Evolutionary conservation across 2,113 vertebrate genomes (phyloP).

Genomic region (Nerophis lumbriciformis): DNA sequence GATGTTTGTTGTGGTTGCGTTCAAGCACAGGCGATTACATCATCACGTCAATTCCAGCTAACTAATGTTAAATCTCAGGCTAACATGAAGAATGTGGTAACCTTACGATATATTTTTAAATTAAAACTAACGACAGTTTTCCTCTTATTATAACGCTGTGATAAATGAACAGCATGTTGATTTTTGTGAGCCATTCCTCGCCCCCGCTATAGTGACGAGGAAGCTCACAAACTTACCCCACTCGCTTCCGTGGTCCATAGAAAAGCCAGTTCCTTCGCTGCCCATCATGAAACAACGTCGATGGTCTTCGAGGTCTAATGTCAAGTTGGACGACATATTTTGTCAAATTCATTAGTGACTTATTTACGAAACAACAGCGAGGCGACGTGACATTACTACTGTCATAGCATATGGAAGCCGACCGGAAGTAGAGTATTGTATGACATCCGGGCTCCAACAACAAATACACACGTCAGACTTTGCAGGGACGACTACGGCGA

Average conservation of each 20-base stretch:
- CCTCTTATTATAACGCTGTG: too few species aligned
- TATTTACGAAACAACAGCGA: constrained; percentile 3
- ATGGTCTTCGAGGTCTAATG: constrained; percentile 50
- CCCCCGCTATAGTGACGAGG: too few species aligned
- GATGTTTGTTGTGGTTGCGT: background rate
- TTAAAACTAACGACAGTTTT: too few species aligned
- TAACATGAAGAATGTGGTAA: background rate
- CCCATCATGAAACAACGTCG: constrained; percentile 37
- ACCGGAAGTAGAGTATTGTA: constrained; percentile 17
- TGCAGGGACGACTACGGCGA: too few species aligned
- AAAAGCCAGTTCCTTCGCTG: constrained; percentile 43
- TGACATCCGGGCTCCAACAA: background rate
- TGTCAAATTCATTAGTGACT: constrained; percentile 58
- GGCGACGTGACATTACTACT: background rate
- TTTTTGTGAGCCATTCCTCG: background rate
- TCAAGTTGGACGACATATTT: constrained; percentile 57
- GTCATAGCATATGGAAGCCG: background rate
- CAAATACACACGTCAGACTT: constrained; percentile 68
- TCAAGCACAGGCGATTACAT: background rate
- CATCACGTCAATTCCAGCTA: background rate
- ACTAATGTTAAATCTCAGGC: constrained; percentile 29
- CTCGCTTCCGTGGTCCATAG: constrained; percentile 69
- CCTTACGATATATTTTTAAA: background rate
- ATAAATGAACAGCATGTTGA: background rate
- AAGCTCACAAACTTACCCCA: constrained; percentile 62